phyloP scores from a whole-genome alignment of 2,113 vertebrate species.

The Podiceps cristatus region DNA sequence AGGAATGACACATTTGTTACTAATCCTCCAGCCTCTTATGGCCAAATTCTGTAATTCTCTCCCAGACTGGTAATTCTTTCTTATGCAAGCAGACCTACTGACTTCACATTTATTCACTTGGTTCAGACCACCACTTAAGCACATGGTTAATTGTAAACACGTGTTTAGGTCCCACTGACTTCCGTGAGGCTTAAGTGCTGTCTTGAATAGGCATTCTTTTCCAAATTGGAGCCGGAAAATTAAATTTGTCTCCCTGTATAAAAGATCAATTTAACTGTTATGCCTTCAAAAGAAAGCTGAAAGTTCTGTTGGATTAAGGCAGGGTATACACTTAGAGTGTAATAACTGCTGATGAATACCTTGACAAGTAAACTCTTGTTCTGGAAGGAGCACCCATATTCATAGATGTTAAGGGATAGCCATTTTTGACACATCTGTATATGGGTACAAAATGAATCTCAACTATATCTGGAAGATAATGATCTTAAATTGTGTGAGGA shows the following conservation, averaged over 20 bases:
- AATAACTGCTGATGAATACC: not conserved
- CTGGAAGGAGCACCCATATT: not conserved
- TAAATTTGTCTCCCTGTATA: slow-evolving; percentile 33
- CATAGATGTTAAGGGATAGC: not conserved
- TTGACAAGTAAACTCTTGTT: not conserved
- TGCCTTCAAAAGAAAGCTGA: not conserved
- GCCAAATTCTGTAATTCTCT: slow-evolving; percentile 51
- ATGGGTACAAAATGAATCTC: not conserved
- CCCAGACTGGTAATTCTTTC: slow-evolving; percentile 49
- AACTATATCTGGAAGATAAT: not conserved
- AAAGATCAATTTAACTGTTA: slow-evolving; percentile 31
- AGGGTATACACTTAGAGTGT: not conserved
- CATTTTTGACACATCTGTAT: not conserved
- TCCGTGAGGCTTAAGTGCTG: not conserved
- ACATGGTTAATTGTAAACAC: slow-evolving; percentile 56
- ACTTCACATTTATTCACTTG: slow-evolving; percentile 46
- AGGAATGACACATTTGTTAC: slow-evolving; percentile 73
- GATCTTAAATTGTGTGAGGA: not conserved
- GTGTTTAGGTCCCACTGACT: slow-evolving; percentile 40
- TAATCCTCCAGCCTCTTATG: slow-evolving; percentile 43
- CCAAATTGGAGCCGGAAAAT: not conserved
- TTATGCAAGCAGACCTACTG: slow-evolving; percentile 39
- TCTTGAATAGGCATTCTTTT: slow-evolving; percentile 24
- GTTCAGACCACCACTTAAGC: slow-evolving; percentile 35
- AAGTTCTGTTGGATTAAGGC: slow-evolving; percentile 13